These are phyloP conservation scores for Cervus canadensis DNA, from an alignment of 2,113 vertebrate genomes.

Conservation along the genomic window DNA sequence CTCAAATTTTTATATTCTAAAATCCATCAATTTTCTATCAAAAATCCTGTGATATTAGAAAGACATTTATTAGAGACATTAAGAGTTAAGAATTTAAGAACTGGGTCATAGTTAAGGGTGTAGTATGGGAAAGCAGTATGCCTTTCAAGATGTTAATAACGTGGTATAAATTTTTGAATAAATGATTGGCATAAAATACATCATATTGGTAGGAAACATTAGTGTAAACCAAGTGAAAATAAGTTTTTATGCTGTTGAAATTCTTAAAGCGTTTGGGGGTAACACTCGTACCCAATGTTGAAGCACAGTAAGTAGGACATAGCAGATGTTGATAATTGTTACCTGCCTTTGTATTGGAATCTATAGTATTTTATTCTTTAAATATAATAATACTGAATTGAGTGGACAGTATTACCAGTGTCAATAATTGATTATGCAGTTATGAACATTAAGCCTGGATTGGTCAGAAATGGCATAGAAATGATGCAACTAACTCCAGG, in stretches of 20 bases:
- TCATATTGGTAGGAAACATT: neutral
- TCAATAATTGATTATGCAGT: neutral
- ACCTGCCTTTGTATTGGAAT: neutral
- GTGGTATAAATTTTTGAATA: neutral
- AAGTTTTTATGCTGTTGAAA: neutral
- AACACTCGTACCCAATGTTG: neutral
- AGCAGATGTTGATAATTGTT: neutral
- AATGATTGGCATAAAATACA: neutral
- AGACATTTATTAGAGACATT: neutral
- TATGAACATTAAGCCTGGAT: neutral
- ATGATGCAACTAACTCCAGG: neutral
- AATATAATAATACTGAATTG: neutral
- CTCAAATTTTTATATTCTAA: neutral
- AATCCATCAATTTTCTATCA: neutral
- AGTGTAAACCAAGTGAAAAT: neutral
- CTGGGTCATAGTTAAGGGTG: neutral
- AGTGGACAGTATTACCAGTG: neutral
- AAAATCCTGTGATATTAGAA: neutral
- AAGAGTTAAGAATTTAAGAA: neutral
- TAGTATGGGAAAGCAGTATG: neutral
- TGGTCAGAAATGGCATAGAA: neutral
- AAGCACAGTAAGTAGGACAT: neutral
- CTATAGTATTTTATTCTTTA: constrained; percentile 1
- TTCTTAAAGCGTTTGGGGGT: neutral
- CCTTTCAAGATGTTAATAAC: neutral